phyloP scores from a whole-genome alignment of 2,888 invertebrate genomes.

The Brachyptera risi region DNA sequence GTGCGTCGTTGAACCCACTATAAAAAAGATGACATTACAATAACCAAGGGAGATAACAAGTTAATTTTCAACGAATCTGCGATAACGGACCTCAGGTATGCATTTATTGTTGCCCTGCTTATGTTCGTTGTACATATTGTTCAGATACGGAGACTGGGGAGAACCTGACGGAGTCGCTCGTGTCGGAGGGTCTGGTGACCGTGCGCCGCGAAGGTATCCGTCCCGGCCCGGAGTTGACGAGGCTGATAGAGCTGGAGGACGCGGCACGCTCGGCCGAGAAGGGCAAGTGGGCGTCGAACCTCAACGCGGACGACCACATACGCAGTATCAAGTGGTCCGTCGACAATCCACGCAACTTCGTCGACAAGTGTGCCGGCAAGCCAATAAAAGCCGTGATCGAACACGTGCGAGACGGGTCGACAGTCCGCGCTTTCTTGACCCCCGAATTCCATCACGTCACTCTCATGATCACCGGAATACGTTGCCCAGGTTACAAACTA shows the following conservation, averaged over 20 bases:
- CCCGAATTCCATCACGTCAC: constrained; percentile 91
- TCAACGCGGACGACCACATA: constrained; percentile 58
- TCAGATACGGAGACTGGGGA: constrained; percentile 63
- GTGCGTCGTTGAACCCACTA: too few relatives aligned
- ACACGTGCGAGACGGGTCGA: constrained; percentile 96
- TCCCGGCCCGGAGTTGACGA: constrained; percentile 60
- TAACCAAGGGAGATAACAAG: too few relatives aligned
- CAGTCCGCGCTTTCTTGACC: constrained; percentile 84
- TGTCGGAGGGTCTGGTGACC: constrained; percentile 84
- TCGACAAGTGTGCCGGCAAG: constrained; percentile 81
- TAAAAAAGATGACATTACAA: too few relatives aligned
- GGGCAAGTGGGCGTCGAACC: constrained; percentile 66
- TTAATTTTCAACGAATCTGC: too few relatives aligned
- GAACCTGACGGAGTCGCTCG: constrained; percentile 82
- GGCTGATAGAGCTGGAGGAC: constrained; percentile 82
- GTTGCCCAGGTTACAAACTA: constrained; percentile 78
- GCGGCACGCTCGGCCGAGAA: constrained; percentile 81
- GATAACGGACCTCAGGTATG: too few relatives aligned
- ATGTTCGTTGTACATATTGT: constrained; percentile 29
- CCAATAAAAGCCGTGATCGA: constrained; percentile 92
- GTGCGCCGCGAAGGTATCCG: constrained; percentile 65
- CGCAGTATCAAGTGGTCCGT: constrained; percentile 85
- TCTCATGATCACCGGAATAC: constrained; percentile 92
- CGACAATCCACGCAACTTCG: constrained; percentile 77
- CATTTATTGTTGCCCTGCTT: too few relatives aligned